A percentile compares a stretch with the other conserved stretches of the same genome.
phyloP scores from a whole-genome alignment of 1,140 invertebrate species.

The Atopsyche davidsoni region DNA sequence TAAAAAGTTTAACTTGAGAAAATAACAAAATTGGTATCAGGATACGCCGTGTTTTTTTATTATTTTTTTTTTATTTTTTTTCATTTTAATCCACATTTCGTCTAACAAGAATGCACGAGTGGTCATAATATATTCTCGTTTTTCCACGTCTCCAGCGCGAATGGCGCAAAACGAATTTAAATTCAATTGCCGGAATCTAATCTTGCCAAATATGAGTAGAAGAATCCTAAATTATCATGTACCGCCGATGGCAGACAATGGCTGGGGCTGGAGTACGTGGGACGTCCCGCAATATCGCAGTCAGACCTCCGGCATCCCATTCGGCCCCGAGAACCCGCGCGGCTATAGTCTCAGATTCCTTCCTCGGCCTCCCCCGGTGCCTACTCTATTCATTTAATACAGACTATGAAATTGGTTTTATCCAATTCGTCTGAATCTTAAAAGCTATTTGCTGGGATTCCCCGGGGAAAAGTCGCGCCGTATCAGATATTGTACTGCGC shows the following conservation, averaged over 20 bases:
- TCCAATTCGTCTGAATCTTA: conserved; percentile 32
- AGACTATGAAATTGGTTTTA: conserved; percentile 31
- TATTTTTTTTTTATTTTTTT: too few relatives aligned
- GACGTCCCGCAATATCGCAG: too few relatives aligned
- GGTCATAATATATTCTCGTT: too few relatives aligned
- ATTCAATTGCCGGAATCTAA: conserved; percentile 23
- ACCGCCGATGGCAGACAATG: conserved; percentile 20
- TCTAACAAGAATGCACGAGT: too few relatives aligned
- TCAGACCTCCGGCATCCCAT: not conserved
- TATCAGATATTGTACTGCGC: conserved; percentile 27
- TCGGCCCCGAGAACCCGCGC: not conserved
- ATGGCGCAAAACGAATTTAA: conserved; percentile 12
- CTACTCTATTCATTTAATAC: conserved; percentile 29
- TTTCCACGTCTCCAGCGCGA: too few relatives aligned
- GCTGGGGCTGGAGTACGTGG: too few relatives aligned
- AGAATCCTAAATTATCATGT: conserved; percentile 21
- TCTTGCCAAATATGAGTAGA: conserved; percentile 21
- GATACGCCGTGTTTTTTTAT: too few relatives aligned
- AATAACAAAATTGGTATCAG: too few relatives aligned
- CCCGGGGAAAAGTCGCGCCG: conserved; percentile 24
- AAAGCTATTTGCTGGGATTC: conserved; percentile 29
- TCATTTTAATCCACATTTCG: too few relatives aligned
- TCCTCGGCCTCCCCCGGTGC: not conserved
- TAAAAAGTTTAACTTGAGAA: too few relatives aligned
- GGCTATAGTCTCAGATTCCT: not conserved